Base-by-base conservation (phyloP, 2,888 invertebrate genomes). In the Agriopis leucophaearia region DNA sequence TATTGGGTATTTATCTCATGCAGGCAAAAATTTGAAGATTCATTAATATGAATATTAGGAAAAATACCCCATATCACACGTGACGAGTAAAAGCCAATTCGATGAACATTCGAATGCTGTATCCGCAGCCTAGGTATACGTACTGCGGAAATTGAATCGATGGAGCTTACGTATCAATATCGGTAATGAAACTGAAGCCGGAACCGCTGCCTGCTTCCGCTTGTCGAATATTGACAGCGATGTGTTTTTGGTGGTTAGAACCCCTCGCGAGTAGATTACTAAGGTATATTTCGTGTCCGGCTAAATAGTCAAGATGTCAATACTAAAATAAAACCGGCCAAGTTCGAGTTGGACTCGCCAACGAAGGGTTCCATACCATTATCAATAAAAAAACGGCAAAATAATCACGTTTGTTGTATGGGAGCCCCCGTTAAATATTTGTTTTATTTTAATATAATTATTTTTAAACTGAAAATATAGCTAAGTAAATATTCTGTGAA, bases 71-170 rank as follows among this genome's bases (percentile, higher is more conserved):
- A n/a, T n/a, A n/a, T 35, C 51, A 57, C 36, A 51, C 51, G 51
- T 16, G 55, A 50, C 36, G 18, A 60, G 47, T 10, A 16, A 61
- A 45, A 52, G 36, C 16, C 66, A 57, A 58, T 78, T 72, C 36
- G 47, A 47, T 1, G 16, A 40, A 36, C 55, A 65, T 54, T 65
- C 59, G 59, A 40, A 54, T 60, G 51, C 38, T 56, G 55, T 60
- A 61, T n/a, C 63, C 48, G 67, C 48, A 50, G 40, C 56, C 38
- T 38, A 36, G 36, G 5, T 42, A n/a, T n/a, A n/a, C n/a, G n/a
- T n/a, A 51, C 44, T 1, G 65, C 80, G 84, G 83, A 84, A 85
- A 85, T 85, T 84, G 85, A 84, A 85, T 82, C 75, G 76, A 78
- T 76, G 76, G 62, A 75, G 81, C 81, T 81, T 80, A 81, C 77